These are phyloP conservation scores for Meriones unguiculatus DNA, from an alignment of 2,113 vertebrate genomes.

Conservation along the genomic window DNA sequence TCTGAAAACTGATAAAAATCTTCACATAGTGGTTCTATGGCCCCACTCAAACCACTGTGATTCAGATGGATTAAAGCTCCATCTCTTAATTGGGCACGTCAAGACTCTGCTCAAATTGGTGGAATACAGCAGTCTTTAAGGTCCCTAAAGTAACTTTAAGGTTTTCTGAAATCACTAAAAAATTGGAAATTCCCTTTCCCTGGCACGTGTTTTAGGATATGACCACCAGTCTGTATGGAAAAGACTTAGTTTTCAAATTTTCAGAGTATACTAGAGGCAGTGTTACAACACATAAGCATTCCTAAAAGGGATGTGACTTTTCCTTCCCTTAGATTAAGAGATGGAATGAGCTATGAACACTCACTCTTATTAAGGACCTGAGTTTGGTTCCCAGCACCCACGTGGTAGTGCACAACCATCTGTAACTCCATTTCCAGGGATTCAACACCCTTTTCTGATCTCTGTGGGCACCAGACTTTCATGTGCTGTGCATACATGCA, in stretches of 20 bases:
- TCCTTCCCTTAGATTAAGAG: not conserved
- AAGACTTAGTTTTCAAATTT: slow-evolving; percentile 10
- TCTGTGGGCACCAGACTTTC: not conserved
- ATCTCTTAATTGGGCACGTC: not conserved
- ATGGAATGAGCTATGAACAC: not conserved
- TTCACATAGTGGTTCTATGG: not conserved
- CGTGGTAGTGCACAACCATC: not conserved
- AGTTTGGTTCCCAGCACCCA: not conserved
- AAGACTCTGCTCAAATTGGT: slow-evolving; percentile 12
- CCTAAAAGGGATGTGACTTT: not conserved
- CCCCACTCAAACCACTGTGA: not conserved
- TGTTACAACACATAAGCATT: not conserved
- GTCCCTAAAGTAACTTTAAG: slow-evolving; percentile 10
- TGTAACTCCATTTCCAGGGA: not conserved
- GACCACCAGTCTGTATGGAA: not conserved
- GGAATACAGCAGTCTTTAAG: slow-evolving; percentile 11
- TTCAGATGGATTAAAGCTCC: slow-evolving; percentile 51
- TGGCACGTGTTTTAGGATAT: slow-evolving; percentile 33
- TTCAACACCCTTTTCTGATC: not conserved
- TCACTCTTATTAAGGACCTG: not conserved
- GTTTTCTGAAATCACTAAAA: slow-evolving; percentile 32
- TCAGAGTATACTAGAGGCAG: slow-evolving; percentile 12
- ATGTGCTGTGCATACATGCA: not conserved
- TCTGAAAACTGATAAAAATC: slow-evolving; percentile 44
- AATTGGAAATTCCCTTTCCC: not conserved